phyloP scores from a whole-genome alignment of 2,797 vertebrate species.

The Vultur gryphus region DNA sequence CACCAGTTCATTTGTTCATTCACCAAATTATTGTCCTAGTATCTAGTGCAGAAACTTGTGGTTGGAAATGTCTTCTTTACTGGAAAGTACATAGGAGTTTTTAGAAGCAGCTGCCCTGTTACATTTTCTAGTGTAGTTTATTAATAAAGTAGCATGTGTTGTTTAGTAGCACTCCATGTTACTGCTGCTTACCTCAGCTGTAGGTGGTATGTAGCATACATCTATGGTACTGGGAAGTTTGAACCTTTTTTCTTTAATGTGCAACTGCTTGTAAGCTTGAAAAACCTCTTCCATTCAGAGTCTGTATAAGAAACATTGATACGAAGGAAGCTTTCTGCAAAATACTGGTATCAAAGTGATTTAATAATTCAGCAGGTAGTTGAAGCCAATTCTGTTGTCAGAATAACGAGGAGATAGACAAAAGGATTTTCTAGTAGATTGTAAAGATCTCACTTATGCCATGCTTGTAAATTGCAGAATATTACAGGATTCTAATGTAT shows the following conservation, averaged over 20 bases:
- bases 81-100: not conserved
- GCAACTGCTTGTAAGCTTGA: not conserved
- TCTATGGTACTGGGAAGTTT: not conserved
- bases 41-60: not conserved
- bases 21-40: not conserved
- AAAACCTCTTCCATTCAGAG: not conserved
- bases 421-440: not conserved
- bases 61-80: not conserved
- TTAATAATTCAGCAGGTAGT: not conserved
- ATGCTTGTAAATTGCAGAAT: not conserved
- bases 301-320: not conserved
- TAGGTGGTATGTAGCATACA: not conserved
- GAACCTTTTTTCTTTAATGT: not conserved
- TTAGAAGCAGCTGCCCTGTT: not conserved
- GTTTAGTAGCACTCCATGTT: not conserved
- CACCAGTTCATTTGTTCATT: not conserved
- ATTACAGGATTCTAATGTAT: not conserved
- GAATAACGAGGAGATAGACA: not conserved
- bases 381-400: not conserved
- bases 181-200: not conserved
- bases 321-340: not conserved
- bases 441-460: not conserved
- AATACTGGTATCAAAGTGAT: not conserved
- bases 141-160: not conserved
- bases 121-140: not conserved